Evolutionary conservation across 2,888 invertebrate genomes (phyloP).

Genomic region (Oegoconia quadripuncta): DNA sequence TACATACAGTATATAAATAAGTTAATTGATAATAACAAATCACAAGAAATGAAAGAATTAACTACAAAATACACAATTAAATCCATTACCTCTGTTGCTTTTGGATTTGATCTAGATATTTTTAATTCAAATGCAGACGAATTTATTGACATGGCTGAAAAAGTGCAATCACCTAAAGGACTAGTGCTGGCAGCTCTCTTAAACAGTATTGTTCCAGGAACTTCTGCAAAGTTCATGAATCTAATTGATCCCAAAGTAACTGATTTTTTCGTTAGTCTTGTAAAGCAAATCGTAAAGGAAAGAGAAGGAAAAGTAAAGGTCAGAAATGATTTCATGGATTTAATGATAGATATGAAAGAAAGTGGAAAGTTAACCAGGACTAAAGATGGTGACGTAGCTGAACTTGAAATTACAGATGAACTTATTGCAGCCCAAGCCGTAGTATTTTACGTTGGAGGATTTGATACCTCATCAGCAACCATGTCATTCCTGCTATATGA

Average conservation of each 20-base stretch:
- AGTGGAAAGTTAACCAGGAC: slow-evolving; percentile 10
- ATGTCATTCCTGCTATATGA: slow-evolving; percentile 33
- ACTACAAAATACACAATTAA: slow-evolving; percentile 27
- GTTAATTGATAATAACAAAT: slow-evolving; percentile 15
- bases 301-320: slow-evolving; percentile 9
- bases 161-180: neutral
- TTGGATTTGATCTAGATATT: slow-evolving; percentile 9
- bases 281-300: slow-evolving; percentile 14
- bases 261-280: slow-evolving; percentile 16
- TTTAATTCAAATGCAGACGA: neutral
- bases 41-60: slow-evolving; percentile 25
- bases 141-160: neutral
- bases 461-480: slow-evolving; percentile 38
- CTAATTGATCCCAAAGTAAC: neutral
- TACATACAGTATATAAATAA: slow-evolving; percentile 33
- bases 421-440: slow-evolving; percentile 30
- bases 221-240: neutral
- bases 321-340: slow-evolving; percentile 14
- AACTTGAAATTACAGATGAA: slow-evolving; percentile 21
- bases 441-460: slow-evolving; percentile 40
- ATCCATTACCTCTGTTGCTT: slow-evolving; percentile 6
- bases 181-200: neutral
- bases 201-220: neutral
- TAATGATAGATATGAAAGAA: slow-evolving; percentile 12
- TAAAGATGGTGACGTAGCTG: slow-evolving; percentile 1